Percentiles rank a stretch among this genome's conserved stretches.
These are phyloP conservation scores for Acleris emargana DNA, from an alignment of 2,888 invertebrate genomes.

Conservation along the genomic window DNA sequence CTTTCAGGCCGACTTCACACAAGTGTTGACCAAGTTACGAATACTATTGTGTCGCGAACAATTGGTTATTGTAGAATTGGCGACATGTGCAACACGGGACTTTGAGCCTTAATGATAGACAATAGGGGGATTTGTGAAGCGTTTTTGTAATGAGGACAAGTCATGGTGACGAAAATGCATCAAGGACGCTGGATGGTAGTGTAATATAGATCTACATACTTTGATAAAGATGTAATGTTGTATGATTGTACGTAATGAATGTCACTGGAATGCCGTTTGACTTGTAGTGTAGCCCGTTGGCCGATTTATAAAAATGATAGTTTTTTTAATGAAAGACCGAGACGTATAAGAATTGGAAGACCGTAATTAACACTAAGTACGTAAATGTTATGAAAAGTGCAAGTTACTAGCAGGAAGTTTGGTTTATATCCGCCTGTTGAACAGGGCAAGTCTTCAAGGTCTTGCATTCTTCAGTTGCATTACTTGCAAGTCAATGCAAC, in stretches of 20 bases:
- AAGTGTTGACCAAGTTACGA: conserved; percentile 29
- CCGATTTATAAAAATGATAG: not conserved
- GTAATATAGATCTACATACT: conserved; percentile 1
- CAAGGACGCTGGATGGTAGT: conserved; percentile 25
- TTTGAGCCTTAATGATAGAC: conserved; percentile 17
- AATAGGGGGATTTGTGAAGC: conserved; percentile 14
- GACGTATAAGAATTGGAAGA: no score
- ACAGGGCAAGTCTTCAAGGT: conserved; percentile 20
- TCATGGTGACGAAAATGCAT: conserved; percentile 26
- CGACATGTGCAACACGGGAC: conserved; percentile 25
- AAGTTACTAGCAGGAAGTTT: conserved; percentile 30
- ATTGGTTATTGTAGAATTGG: conserved; percentile 28
- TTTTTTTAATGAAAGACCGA: no score
- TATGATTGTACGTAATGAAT: no score
- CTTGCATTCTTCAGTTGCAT: conserved; percentile 19
- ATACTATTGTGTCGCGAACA: conserved; percentile 33
- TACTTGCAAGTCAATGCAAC: not conserved
- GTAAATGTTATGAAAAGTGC: conserved; percentile 15
- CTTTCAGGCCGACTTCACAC: conserved; percentile 27
- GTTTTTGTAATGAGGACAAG: conserved; percentile 13
- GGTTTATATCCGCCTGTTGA: conserved; percentile 22
- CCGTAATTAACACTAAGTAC: not conserved
- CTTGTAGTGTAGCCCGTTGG: not conserved
- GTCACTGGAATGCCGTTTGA: no score
- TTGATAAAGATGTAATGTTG: no score